A percentile compares a stretch with the other conserved stretches of the same genome.
phyloP scores from a whole-genome alignment of 1,140 invertebrate genomes.

The Vollenhovia emeryi region DNA sequence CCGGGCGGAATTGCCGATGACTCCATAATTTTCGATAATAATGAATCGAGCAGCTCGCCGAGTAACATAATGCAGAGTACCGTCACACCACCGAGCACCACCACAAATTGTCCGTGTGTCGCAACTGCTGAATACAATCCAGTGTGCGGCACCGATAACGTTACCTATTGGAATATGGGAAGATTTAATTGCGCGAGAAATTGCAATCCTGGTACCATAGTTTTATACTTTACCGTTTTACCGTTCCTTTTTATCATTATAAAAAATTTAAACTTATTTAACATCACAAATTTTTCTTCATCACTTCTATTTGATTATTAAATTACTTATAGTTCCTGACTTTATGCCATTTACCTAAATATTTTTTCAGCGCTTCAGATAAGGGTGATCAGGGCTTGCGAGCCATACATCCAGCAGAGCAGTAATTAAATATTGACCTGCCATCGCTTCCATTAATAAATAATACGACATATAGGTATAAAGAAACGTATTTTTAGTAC shows the following conservation, averaged over 20 bases:
- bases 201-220: constrained; percentile 27
- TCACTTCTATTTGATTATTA: not conserved
- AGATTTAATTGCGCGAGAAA: constrained; percentile 49
- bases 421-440: constrained; percentile 3
- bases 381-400: constrained; percentile 23
- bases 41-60: not conserved
- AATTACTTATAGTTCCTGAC: not conserved
- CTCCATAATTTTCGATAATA: not conserved
- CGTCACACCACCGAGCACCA: not conserved
- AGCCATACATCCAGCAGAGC: constrained; percentile 7
- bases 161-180: constrained; percentile 54
- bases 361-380: constrained; percentile 36
- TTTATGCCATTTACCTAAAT: not conserved
- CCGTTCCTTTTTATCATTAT: not conserved
- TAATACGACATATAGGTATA: not conserved
- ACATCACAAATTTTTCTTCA: not conserved
- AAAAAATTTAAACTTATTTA: not conserved
- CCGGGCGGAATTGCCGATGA: not conserved
- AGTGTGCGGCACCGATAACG: constrained; percentile 42
- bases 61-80: not conserved
- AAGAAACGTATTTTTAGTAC: not conserved
- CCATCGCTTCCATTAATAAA: not conserved
- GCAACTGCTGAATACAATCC: constrained; percentile 60
- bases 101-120: constrained; percentile 6
- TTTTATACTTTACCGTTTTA: not conserved